Conservation (phyloP, 2,888 invertebrate species). For the Agrochola circellaris region DNA sequence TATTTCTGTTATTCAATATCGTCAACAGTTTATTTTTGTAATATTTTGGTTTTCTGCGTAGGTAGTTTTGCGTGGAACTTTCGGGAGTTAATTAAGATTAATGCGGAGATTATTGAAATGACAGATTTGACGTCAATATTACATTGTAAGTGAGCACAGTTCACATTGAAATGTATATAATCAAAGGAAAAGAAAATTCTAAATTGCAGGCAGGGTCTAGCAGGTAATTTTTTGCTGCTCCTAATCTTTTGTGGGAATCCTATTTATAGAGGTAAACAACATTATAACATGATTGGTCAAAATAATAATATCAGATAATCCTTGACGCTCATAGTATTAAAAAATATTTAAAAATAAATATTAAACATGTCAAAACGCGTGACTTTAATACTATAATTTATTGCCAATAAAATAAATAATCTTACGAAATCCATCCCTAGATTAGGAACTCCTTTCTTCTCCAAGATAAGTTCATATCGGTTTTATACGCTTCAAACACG, state of each 20-base stretch:
- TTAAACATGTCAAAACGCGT: background rate
- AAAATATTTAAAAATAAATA: background rate
- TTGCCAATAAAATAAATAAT: conserved; percentile 24
- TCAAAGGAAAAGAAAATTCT: background rate
- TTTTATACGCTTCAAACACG: background rate
- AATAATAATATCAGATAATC: background rate
- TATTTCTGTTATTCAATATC: conserved; percentile 38
- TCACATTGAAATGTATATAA: too few relatives aligned
- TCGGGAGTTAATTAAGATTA: conserved; percentile 2
- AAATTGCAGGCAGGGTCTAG: background rate
- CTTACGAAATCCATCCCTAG: conserved; percentile 11
- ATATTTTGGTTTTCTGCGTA: conserved; percentile 22
- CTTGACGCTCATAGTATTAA: background rate
- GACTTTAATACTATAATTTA: conserved; percentile 8
- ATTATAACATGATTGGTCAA: background rate
- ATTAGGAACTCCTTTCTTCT: conserved; percentile 36
- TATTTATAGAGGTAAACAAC: background rate
- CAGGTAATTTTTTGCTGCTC: background rate
- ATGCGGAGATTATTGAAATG: conserved; percentile 9
- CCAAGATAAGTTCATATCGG: conserved; percentile 31
- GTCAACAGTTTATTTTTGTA: conserved; percentile 47
- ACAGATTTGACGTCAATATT: background rate
- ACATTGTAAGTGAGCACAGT: background rate
- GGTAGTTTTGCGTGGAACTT: conserved; percentile 14
- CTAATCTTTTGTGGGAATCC: background rate